Evolutionary conservation across 64 coral and sea anemone genomes (phyloP), one percentile per base, ranked within the genome.

Genomic region (Porites lutea): DNA sequence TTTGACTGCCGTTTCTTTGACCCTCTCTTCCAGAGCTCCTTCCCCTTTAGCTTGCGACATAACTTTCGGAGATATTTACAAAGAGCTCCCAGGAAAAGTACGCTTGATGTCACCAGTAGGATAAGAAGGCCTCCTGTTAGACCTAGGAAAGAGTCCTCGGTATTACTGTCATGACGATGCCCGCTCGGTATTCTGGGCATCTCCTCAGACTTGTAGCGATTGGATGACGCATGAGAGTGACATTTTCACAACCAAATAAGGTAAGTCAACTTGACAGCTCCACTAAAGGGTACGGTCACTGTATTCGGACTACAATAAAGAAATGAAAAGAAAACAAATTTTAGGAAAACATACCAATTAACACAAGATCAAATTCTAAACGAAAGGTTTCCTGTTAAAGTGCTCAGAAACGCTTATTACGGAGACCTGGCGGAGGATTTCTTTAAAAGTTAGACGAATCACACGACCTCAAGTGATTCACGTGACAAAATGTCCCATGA

Each of bases 41-140:
- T 82, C 11, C 63, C 70, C 23, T 70, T 71, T 22, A 94, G 48
- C 46, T 73, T 82, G 20, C 81, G 88, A 50, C 92, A 94, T 52
- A 94, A 49, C 22, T 84, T 84, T 12, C 58, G 48, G 16, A 94
- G 20, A 65, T 94, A 83, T 89, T 83, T 94, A 76, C 92, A 94
- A 51, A 94, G 20, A 13, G 78, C 82, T 18, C 92, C 92, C 3
- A 94, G 65, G 51, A 94, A 58, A 14, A 94, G 11, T 46, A 82
- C 79, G 43, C 86, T 94, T 44, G 92, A 75, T 8, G 78, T 75
- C 15, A 89, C 87, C 37, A 94, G 74, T 15, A 89, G 47, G 4
- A 84, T 4, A 43, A 89, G 19, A 20, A 94, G 18, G 18, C 70
- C 87, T 50, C 78, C 86, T 58, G 46, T 65, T 6, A 83, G 44